Conservation (phyloP, 1,140 invertebrate species). For the Bombus haemorrhoidalis region DNA sequence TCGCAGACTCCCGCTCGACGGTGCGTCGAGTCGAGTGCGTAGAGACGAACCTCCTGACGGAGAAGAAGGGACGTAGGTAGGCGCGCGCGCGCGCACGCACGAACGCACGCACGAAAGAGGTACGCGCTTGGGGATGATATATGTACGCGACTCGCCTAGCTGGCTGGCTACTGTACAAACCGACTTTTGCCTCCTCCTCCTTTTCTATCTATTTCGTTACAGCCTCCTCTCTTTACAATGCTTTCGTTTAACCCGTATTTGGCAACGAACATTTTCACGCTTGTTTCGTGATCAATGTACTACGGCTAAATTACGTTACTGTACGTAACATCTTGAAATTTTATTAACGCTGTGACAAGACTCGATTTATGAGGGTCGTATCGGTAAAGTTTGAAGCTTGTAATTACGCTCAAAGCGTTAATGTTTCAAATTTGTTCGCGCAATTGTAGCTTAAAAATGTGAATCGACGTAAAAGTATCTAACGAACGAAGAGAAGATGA, state of each 20-base stretch:
- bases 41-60: constrained; percentile 56
- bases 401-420: no score
- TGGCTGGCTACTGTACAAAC: neutral
- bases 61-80: constrained; percentile 43
- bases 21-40: constrained; percentile 66
- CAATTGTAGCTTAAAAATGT: no score
- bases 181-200: constrained; percentile 23
- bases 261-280: no score
- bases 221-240: neutral
- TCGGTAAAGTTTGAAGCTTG: no score
- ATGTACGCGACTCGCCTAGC: constrained; percentile 13
- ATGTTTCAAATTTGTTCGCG: no score
- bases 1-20: constrained; percentile 81
- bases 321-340: no score
- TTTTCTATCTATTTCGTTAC: neutral
- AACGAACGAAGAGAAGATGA: no score
- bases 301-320: no score
- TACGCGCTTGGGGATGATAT: constrained; percentile 32
- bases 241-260: neutral
- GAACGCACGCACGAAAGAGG: constrained; percentile 39
- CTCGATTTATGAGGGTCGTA: no score
- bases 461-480: no score
- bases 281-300: no score
- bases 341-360: no score
- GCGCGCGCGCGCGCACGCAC: neutral